These are phyloP conservation scores for Papilio polytes DNA, from an alignment of 1,140 invertebrate species.

Conservation along the genomic window DNA sequence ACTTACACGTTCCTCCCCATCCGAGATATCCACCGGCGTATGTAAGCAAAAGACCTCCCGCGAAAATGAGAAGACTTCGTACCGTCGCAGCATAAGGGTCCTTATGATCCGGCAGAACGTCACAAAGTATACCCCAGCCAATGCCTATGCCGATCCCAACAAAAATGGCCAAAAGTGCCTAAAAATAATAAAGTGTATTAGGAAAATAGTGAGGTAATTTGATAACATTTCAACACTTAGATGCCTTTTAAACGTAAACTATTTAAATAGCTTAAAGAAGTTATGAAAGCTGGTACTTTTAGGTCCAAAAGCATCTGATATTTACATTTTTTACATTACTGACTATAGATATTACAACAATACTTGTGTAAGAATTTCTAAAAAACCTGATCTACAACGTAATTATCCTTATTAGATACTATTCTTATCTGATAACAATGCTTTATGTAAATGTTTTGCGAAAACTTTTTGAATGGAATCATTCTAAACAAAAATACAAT, in stretches of 20 bases:
- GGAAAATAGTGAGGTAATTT: not conserved
- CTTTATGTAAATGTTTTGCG: not conserved
- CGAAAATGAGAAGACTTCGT: conserved; percentile 89
- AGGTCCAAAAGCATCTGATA: too few relatives aligned
- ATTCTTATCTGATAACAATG: too few relatives aligned
- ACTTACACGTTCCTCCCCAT: conserved; percentile 88
- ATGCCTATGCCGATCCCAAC: conserved; percentile 90
- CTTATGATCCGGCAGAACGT: conserved; percentile 89
- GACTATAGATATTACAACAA: too few relatives aligned
- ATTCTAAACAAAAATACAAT: conserved; percentile 20
- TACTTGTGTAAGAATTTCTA: too few relatives aligned
- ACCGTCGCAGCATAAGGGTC: conserved; percentile 90
- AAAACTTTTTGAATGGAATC: not conserved
- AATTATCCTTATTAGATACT: too few relatives aligned
- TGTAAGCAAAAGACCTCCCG: conserved; percentile 90
- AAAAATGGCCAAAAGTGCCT: conserved; percentile 88
- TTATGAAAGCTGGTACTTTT: too few relatives aligned
- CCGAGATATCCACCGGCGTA: conserved; percentile 91
- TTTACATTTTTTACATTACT: too few relatives aligned
- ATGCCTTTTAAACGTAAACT: too few relatives aligned
- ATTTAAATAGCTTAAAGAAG: too few relatives aligned
- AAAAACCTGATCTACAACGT: too few relatives aligned
- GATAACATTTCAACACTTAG: not conserved
- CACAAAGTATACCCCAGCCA: conserved; percentile 89
- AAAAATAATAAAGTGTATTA: conserved; percentile 40